These are phyloP conservation scores for Clarias magur DNA, from an alignment of 2,113 vertebrate species.

Conservation along the genomic window DNA sequence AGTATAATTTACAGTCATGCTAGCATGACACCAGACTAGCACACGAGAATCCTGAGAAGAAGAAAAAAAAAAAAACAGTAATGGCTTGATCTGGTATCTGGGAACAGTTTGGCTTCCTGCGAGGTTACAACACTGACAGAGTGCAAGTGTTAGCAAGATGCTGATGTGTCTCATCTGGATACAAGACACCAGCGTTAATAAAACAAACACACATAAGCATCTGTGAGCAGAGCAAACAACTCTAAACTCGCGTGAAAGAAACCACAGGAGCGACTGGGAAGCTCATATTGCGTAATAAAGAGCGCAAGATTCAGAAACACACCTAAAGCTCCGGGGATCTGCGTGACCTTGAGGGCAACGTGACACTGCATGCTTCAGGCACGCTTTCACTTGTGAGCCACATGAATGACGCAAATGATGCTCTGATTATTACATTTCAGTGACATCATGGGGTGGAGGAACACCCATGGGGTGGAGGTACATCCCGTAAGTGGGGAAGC, in stretches of 20 bases:
- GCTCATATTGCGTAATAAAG: background rate
- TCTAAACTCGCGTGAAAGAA: too few species aligned
- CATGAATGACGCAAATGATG: background rate
- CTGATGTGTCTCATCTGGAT: too few species aligned
- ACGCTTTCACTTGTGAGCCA: background rate
- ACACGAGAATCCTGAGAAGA: background rate
- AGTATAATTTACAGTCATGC: background rate
- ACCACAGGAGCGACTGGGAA: background rate
- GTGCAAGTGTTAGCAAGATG: too few species aligned
- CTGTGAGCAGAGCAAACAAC: too few species aligned
- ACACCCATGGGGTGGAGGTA: too few species aligned
- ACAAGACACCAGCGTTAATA: too few species aligned
- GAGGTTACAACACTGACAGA: too few species aligned
- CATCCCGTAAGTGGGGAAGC: too few species aligned
- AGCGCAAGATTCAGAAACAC: background rate
- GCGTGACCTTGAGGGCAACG: background rate
- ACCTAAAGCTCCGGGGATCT: background rate
- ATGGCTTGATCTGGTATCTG: too few species aligned
- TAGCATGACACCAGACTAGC: background rate
- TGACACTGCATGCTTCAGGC: background rate
- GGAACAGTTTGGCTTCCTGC: too few species aligned
- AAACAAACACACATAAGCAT: background rate
- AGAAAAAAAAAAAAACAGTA: background rate
- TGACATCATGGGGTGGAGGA: background rate
- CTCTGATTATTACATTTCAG: background rate